A percentile compares a stretch with the other conserved stretches of the same genome.
Evolutionary conservation across 1,140 invertebrate genomes (phyloP).

Genomic region (Harlomillsia oculata): DNA sequence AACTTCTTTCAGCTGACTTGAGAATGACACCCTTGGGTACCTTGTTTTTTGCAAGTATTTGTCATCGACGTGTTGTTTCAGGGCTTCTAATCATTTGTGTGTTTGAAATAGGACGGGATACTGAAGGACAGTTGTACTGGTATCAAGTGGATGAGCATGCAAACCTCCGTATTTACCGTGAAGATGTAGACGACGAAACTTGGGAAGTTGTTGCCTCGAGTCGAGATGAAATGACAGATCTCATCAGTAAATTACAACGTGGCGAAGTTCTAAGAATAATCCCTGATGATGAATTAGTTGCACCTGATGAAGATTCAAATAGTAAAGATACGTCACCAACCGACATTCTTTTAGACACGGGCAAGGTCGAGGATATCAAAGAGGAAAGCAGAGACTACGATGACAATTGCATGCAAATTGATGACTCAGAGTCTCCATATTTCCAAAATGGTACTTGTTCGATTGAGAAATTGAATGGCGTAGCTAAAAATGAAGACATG

Average conservation of each 20-base stretch:
- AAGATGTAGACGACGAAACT: constrained; percentile 89
- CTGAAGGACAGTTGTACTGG: constrained; percentile 83
- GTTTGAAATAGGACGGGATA: constrained; percentile 51
- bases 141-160: constrained; percentile 75
- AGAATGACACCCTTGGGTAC: constrained; percentile 72
- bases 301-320: constrained; percentile 57
- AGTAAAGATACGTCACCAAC: constrained; percentile 38
- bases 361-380: constrained; percentile 7
- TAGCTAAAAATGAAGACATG: too few relatives aligned
- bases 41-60: not conserved
- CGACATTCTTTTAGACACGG: constrained; percentile 16
- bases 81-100: not conserved
- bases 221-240: constrained; percentile 59
- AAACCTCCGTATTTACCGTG: constrained; percentile 83
- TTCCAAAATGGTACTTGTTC: too few relatives aligned
- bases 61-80: not conserved
- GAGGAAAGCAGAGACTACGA: constrained; percentile 16
- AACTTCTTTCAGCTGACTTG: constrained; percentile 63
- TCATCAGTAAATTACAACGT: constrained; percentile 60
- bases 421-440: too few relatives aligned
- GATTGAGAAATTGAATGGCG: too few relatives aligned
- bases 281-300: constrained; percentile 44
- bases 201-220: constrained; percentile 78
- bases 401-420: too few relatives aligned
- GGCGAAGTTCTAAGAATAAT: constrained; percentile 45